Conservation (phyloP, 2,113 vertebrate genomes). For the Halichoeres trimaculatus region DNA sequence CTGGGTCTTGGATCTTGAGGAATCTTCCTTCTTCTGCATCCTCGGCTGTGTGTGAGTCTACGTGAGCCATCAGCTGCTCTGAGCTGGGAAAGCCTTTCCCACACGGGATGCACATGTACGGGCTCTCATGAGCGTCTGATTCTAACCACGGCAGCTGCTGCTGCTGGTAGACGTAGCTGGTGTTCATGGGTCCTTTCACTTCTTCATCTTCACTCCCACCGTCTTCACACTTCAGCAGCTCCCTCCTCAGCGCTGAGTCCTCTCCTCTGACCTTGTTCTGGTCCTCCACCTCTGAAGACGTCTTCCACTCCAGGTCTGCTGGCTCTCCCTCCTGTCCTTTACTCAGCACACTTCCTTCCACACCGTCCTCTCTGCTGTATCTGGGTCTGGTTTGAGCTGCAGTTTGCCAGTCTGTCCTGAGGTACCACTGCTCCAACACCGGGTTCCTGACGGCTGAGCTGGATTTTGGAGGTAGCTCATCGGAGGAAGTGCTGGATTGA, state of each 20-base stretch:
- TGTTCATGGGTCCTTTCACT: conserved; percentile 82
- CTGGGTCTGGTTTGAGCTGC: neutral
- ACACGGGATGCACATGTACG: conserved; percentile 97
- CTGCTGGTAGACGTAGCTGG: conserved; percentile 92
- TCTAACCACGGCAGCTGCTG: conserved; percentile 80
- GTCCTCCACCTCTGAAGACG: neutral
- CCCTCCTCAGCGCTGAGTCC: conserved; percentile 71
- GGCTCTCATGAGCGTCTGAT: conserved; percentile 89
- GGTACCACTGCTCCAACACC: neutral
- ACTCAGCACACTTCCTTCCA: neutral
- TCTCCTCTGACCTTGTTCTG: neutral
- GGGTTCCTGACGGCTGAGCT: neutral
- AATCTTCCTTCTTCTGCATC: conserved; percentile 91
- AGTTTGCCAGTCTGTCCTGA: neutral
- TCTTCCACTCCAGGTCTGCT: too few relatives aligned
- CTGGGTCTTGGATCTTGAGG: conserved; percentile 91
- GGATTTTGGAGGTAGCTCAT: conserved; percentile 63
- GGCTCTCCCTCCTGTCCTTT: neutral
- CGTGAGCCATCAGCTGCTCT: conserved; percentile 96
- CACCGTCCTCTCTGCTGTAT: neutral
- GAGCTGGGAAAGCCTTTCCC: conserved; percentile 98
- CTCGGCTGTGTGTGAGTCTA: conserved; percentile 93
- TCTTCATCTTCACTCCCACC: conserved; percentile 81
- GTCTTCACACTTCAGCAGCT: conserved; percentile 83
- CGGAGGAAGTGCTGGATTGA: conserved; percentile 62